Base-by-base conservation (phyloP, 2,113 vertebrate genomes). In the Podarcis raffonei region DNA sequence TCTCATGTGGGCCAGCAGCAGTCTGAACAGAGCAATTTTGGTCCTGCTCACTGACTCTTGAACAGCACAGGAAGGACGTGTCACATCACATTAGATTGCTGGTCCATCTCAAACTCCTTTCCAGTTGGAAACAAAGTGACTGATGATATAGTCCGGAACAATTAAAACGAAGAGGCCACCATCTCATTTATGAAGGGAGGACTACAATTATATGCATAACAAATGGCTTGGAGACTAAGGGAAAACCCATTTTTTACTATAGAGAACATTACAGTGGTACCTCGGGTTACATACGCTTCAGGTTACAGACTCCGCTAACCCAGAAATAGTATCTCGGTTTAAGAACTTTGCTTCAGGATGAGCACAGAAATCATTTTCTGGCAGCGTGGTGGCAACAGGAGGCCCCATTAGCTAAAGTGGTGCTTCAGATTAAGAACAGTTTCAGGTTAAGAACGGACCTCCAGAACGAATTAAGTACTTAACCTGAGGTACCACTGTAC, bases 31-130 rank as follows among this genome's bases (percentile, higher is more conserved):
- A 85, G 37, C 76, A 80, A 71, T 85, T 80, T 80, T 59, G 20
- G 53, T 74, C 48, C 39, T 80, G 82, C 35, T 42, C 27, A 48
- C 48, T 74, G 83, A 42, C 39, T 89, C 66, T 72, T 20, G 83
- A 66, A 25, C 35, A 65, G 27, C 79, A 65, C 25, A 89, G 72
- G 84, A 89, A 89, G 76, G 83, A 89, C 6, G 35, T 80, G 83
- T 85, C 88, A 74, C 27, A 18, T 25, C 20, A 35, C 27, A 89
- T 89, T 89, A 89, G 66, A 72, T 1, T 62, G 32, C 48, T 84
- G 35, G 48, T 39, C 66, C 66, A 74, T 81, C 77, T 74, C n/a
- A 62, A 6, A 65, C 18, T 42, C 37, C 42, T 85, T 35, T 48
- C 53, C 13, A 89, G 11, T 48, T 13, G 37, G 35, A 16, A 35